phyloP scores from a whole-genome alignment of 1,140 invertebrate genomes.

The Asobara japonica region DNA sequence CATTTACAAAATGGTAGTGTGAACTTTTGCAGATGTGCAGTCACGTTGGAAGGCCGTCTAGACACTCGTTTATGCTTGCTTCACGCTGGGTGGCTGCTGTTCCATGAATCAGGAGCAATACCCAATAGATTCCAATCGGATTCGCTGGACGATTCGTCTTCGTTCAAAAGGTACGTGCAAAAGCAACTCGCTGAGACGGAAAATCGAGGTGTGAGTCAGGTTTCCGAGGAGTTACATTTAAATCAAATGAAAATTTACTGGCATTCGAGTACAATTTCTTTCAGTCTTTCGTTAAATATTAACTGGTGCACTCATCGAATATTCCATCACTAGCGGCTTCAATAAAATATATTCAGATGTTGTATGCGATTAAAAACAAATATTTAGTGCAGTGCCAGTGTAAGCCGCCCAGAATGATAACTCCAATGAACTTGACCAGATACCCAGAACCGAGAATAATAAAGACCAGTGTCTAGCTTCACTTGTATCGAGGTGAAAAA shows the following conservation, averaged over 20 bases:
- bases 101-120: neutral
- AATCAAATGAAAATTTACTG: neutral
- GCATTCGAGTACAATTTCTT: neutral
- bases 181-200: neutral
- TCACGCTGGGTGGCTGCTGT: neutral
- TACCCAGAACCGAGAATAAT: neutral
- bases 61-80: neutral
- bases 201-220: neutral
- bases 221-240: neutral
- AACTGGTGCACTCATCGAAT: neutral
- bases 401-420: neutral
- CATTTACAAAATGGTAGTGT: neutral
- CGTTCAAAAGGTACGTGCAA: neutral
- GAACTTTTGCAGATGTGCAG: neutral
- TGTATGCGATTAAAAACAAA: too few relatives aligned
- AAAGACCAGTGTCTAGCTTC: neutral
- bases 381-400: too few relatives aligned
- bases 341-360: too few relatives aligned
- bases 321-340: too few relatives aligned
- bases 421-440: neutral
- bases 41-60: neutral
- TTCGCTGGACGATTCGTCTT: conserved; percentile 12
- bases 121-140: conserved; percentile 8
- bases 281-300: neutral
- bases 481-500: neutral